Percentiles rank a stretch among this genome's conserved stretches.
These are phyloP conservation scores for Cyanoderma ruficeps DNA, from an alignment of 2,113 vertebrate genomes.

Conservation along the genomic window DNA sequence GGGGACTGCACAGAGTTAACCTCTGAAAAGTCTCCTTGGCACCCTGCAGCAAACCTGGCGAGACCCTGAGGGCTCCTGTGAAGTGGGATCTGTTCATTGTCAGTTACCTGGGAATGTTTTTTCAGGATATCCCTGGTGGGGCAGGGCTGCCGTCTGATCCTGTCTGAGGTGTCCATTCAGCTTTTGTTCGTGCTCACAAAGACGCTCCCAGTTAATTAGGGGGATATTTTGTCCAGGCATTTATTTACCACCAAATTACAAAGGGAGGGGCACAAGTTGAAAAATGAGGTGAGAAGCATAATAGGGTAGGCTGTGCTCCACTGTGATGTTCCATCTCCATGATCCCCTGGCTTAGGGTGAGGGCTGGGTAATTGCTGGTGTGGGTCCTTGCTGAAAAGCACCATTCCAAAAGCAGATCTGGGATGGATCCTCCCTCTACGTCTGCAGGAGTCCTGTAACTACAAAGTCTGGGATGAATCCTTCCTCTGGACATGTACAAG, in stretches of 20 bases:
- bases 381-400: not conserved
- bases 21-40: not conserved
- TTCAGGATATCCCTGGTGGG: not conserved
- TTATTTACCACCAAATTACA: conserved; percentile 7
- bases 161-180: not conserved
- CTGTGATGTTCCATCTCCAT: not conserved
- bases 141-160: not conserved
- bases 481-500: accelerated
- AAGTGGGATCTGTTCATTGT: not conserved
- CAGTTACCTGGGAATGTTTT: not conserved
- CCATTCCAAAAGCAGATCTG: not conserved
- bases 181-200: not conserved
- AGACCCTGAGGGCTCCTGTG: not conserved
- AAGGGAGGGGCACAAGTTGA: not conserved
- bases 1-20: not conserved
- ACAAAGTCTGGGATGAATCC: not conserved
- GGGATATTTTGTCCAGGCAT: not conserved
- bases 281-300: conserved; percentile 1
- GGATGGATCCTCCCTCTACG: accelerated
- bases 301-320: not conserved
- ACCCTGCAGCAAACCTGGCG: not conserved
- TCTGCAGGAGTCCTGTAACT: not conserved
- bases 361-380: not conserved
- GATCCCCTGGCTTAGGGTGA: not conserved
- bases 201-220: not conserved